phyloP scores from a whole-genome alignment of 2,797 vertebrate species.

The Liasis olivaceus region DNA sequence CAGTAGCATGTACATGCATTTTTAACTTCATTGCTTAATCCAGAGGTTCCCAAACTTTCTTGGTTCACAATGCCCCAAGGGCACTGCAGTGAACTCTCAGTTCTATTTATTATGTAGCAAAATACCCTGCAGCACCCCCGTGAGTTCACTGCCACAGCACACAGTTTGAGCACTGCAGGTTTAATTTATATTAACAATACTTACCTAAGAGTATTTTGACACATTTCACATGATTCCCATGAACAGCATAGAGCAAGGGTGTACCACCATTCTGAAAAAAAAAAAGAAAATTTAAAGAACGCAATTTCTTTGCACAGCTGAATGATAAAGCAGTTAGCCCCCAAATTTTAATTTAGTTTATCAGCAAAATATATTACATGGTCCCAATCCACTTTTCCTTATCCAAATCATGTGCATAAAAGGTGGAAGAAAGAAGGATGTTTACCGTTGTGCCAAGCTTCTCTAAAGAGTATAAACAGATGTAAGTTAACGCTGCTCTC shows the following conservation, averaged over 20 bases:
- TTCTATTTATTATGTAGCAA: not conserved
- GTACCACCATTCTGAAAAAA: slow-evolving; percentile 94
- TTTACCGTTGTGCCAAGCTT: not conserved
- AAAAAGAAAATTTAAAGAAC: slow-evolving; percentile 5
- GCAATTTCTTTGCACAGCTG: not conserved
- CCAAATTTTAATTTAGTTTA: not conserved
- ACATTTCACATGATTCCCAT: slow-evolving; percentile 97
- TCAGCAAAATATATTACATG: not conserved
- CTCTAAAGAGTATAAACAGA: not conserved
- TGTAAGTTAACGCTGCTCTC: not conserved
- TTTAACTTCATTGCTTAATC: not conserved
- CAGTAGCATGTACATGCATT: not conserved
- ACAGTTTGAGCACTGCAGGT: not conserved
- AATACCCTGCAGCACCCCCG: not conserved
- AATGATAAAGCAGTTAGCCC: not conserved
- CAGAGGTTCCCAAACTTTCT: not conserved
- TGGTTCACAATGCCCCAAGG: not conserved
- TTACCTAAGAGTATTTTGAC: slow-evolving; percentile 96
- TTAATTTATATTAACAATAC: slow-evolving; percentile 39
- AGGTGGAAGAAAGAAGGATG: not conserved
- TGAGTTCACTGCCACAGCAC: not conserved
- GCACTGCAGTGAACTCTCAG: not conserved
- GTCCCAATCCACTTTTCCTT: not conserved
- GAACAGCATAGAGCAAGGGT: slow-evolving; percentile 94
- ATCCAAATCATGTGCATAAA: not conserved